Conservation (phyloP, 2,797 vertebrate genomes). For the Anolis apletophallus region DNA sequence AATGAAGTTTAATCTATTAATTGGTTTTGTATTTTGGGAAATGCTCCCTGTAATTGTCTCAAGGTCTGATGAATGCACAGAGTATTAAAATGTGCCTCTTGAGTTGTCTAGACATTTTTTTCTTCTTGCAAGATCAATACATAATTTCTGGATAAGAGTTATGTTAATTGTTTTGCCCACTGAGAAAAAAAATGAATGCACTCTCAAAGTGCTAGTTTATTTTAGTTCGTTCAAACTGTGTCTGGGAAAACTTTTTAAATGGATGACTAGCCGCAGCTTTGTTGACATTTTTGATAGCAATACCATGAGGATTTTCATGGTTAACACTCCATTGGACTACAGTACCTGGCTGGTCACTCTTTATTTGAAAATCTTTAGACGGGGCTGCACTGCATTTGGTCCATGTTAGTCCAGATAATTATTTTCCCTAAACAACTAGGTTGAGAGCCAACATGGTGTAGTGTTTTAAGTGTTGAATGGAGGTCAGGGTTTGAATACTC, state of each 20-base stretch:
- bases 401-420: not conserved
- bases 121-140: slow-evolving; percentile 38
- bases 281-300: slow-evolving; percentile 13
- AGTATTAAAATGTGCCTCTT: slow-evolving; percentile 43
- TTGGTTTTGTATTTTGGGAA: slow-evolving; percentile 48
- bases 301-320: not conserved
- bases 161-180: slow-evolving; percentile 46
- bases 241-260: slow-evolving; percentile 13
- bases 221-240: slow-evolving; percentile 32
- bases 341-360: not conserved
- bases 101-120: not conserved
- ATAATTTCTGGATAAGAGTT: slow-evolving; percentile 53
- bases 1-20: not conserved
- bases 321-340: not conserved
- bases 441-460: too few relatives aligned
- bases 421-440: too few relatives aligned
- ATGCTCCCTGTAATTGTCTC: slow-evolving; percentile 26
- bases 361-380: not conserved
- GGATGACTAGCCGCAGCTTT: slow-evolving; percentile 22
- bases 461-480: too few relatives aligned
- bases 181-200: slow-evolving; percentile 21
- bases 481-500: too few relatives aligned
- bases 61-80: slow-evolving; percentile 26
- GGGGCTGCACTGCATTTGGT: not conserved
- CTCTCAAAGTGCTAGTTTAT: slow-evolving; percentile 37